These are phyloP conservation scores for Dichetophora obliterata DNA, from an alignment of 2,888 invertebrate species.

Conservation along the genomic window DNA sequence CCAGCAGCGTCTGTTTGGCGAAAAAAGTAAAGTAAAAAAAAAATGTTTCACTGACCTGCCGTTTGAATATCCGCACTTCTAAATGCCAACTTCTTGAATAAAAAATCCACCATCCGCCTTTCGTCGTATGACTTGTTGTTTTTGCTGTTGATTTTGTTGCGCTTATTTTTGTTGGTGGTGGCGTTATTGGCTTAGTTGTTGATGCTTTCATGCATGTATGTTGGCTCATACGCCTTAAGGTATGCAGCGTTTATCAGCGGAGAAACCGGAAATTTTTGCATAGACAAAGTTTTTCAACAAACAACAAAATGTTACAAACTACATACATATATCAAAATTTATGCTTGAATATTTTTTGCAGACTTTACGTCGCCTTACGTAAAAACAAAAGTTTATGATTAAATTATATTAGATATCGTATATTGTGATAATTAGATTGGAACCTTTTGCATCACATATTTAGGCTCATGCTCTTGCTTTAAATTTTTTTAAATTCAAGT, in stretches of 20 bases:
- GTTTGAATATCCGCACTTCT: neutral
- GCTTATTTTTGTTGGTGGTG: neutral
- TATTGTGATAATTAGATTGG: too few species aligned
- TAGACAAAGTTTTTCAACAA: neutral
- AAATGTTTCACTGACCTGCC: constrained; percentile 21
- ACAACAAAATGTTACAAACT: neutral
- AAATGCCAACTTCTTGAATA: neutral
- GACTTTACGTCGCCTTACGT: neutral
- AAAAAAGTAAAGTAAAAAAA: constrained; percentile 17
- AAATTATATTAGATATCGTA: too few species aligned
- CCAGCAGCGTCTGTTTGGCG: neutral
- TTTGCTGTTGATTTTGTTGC: too few species aligned
- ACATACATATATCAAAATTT: too few species aligned
- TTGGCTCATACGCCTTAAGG: constrained; percentile 1
- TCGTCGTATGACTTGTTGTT: too few species aligned
- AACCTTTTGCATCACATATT: too few species aligned
- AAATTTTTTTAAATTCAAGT: too few species aligned
- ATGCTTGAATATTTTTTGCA: neutral
- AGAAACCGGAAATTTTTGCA: neutral
- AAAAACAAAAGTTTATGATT: neutral
- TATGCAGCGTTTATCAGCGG: constrained; percentile 13
- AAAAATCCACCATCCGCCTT: too few species aligned
- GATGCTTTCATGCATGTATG: neutral
- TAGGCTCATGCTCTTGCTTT: too few species aligned
- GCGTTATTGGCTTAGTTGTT: neutral